Percentiles rank a stretch among this genome's conserved stretches.
These are phyloP conservation scores for Neosalanx taihuensis DNA, from an alignment of 2,797 vertebrate genomes.

Conservation along the genomic window DNA sequence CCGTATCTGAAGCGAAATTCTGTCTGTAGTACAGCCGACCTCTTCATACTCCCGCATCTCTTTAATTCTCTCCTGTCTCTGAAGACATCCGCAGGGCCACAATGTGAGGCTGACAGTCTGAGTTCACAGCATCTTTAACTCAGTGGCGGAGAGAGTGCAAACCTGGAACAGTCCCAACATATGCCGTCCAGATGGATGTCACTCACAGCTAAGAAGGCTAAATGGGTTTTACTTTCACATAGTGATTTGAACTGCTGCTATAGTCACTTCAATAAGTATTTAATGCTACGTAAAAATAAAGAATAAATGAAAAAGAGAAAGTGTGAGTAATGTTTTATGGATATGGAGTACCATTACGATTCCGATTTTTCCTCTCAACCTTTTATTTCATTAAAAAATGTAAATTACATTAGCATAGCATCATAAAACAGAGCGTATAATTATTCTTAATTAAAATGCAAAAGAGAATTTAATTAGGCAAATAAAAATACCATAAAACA, in stretches of 20 bases:
- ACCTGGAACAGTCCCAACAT: background rate
- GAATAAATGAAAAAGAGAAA: slow-evolving; percentile 6
- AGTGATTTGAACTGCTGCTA: slow-evolving; percentile 33
- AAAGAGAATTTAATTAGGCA: slow-evolving; percentile 20
- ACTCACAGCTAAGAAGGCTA: slow-evolving; percentile 15
- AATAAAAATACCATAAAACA: slow-evolving; percentile 15
- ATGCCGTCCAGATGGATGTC: too few species aligned
- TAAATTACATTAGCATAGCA: slow-evolving; percentile 15
- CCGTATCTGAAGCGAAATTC: too few species aligned
- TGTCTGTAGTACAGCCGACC: too few species aligned
- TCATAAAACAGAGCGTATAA: background rate
- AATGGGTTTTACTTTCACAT: slow-evolving; percentile 30
- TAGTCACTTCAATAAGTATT: slow-evolving; percentile 32
- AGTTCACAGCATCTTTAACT: background rate
- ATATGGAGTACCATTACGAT: slow-evolving; percentile 18
- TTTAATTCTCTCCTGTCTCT: too few species aligned
- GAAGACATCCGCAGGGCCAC: too few species aligned
- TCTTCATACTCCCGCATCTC: too few species aligned
- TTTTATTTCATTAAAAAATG: slow-evolving; percentile 37
- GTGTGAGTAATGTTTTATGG: too few species aligned
- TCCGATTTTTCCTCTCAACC: slow-evolving; percentile 27
- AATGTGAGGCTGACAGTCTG: background rate
- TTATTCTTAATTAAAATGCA: slow-evolving; percentile 20
- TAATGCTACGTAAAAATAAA: slow-evolving; percentile 7
- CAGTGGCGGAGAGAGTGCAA: background rate